These are phyloP conservation scores for Onychomys arenicola DNA, from an alignment of 2,797 vertebrate species.

Conservation along the genomic window DNA sequence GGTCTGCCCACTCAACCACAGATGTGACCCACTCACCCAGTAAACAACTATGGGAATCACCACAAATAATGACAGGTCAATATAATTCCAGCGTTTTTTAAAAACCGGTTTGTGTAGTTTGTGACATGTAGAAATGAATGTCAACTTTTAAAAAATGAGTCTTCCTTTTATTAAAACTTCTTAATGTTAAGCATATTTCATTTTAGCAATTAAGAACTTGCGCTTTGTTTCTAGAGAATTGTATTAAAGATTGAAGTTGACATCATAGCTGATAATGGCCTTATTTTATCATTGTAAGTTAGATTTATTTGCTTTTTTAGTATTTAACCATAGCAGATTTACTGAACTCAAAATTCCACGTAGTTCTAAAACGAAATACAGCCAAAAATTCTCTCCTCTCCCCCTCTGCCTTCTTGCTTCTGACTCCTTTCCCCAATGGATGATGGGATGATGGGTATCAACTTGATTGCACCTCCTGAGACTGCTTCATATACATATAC, in stretches of 20 bases:
- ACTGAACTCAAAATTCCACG: not conserved
- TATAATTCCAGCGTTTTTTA: not conserved
- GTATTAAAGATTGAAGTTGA: not conserved
- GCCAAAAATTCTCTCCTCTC: not conserved
- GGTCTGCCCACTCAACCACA: not conserved
- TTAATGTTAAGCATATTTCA: not conserved
- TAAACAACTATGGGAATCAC: not conserved
- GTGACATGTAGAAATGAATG: not conserved
- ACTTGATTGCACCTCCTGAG: not conserved
- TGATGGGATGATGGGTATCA: not conserved
- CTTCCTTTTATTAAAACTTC: slow-evolving; percentile 14
- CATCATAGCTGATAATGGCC: not conserved
- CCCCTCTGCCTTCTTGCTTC: not conserved
- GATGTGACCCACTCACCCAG: rapidly evolving
- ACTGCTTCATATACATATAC: not conserved
- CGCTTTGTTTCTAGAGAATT: not conserved
- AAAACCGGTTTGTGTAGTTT: not conserved
- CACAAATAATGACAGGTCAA: not conserved
- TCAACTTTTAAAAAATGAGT: not conserved
- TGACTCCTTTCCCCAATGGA: not conserved
- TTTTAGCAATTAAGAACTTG: not conserved
- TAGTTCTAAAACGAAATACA: not conserved
- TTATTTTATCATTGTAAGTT: slow-evolving; percentile 18
- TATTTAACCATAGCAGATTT: not conserved
- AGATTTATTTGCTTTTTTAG: not conserved